Conservation (phyloP, 2,888 invertebrate species). For the Apodemia mormo region DNA sequence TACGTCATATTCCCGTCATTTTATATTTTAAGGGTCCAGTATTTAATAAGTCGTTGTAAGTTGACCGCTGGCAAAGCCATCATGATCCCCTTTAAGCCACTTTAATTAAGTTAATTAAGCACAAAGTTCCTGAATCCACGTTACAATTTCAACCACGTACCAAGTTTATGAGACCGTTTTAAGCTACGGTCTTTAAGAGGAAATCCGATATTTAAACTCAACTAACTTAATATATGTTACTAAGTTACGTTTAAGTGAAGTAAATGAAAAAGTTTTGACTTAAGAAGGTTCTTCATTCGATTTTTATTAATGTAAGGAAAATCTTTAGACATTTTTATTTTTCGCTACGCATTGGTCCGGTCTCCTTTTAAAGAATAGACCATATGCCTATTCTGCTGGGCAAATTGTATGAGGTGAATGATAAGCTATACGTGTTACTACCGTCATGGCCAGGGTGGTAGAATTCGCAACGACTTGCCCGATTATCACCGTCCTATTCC, state of each 20-base stretch:
- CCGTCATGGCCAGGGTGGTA: too few species aligned
- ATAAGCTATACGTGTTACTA: too few species aligned
- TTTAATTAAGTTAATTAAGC: constrained; percentile 20
- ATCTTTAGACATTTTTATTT: too few species aligned
- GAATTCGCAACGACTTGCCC: too few species aligned
- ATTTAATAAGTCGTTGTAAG: neutral
- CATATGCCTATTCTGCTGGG: too few species aligned
- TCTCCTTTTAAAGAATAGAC: too few species aligned
- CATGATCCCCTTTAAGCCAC: constrained; percentile 10
- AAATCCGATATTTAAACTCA: constrained; percentile 12
- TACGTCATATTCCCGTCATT: neutral
- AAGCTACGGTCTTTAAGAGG: constrained; percentile 4
- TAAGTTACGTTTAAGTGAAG: neutral
- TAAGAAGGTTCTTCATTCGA: neutral
- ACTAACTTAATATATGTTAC: neutral
- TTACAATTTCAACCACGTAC: constrained; percentile 25
- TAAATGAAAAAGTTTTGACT: neutral
- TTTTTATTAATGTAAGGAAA: too few species aligned
- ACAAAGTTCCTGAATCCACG: constrained; percentile 17
- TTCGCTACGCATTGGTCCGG: too few species aligned
- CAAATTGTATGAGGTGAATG: too few species aligned
- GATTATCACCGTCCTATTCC: too few species aligned
- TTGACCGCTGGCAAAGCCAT: constrained; percentile 7
- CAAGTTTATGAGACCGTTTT: constrained; percentile 22
- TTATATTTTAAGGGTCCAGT: neutral